These are phyloP conservation scores for Thymallus thymallus DNA, from an alignment of 2,113 vertebrate genomes.

Conservation along the genomic window DNA sequence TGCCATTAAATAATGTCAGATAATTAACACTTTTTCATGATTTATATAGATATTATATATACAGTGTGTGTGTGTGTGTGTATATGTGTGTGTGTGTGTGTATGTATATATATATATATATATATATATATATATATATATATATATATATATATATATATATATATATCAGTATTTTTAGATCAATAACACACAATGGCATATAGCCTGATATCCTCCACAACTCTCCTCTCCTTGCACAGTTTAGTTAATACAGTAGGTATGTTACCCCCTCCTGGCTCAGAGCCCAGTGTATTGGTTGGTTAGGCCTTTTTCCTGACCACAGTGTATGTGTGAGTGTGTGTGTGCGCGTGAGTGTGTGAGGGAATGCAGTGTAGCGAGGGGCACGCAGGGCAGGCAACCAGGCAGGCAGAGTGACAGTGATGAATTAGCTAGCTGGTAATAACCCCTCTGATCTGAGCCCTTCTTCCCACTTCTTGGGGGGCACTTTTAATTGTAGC, in stretches of 20 bases:
- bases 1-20: no score
- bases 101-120: background rate
- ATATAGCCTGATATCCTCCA: no score
- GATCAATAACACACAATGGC: no score
- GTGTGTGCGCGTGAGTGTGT: slow-evolving; percentile 16
- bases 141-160: background rate
- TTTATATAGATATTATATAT: no score
- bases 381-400: background rate
- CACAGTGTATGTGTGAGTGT: slow-evolving; percentile 15
- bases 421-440: slow-evolving; percentile 71
- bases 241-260: background rate
- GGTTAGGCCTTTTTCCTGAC: slow-evolving; percentile 12
- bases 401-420: slow-evolving; percentile 51
- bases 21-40: no score
- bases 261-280: slow-evolving; percentile 7
- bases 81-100: no score
- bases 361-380: slow-evolving; percentile 37
- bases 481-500: slow-evolving; percentile 70
- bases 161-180: no score
- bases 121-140: background rate
- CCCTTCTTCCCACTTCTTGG: slow-evolving; percentile 53
- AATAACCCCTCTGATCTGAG: slow-evolving; percentile 68
- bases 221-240: background rate
- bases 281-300: background rate
- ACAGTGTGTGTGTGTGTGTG: no score